Conservation (phyloP, 2,113 vertebrate genomes). For the Struthidea cinerea region DNA sequence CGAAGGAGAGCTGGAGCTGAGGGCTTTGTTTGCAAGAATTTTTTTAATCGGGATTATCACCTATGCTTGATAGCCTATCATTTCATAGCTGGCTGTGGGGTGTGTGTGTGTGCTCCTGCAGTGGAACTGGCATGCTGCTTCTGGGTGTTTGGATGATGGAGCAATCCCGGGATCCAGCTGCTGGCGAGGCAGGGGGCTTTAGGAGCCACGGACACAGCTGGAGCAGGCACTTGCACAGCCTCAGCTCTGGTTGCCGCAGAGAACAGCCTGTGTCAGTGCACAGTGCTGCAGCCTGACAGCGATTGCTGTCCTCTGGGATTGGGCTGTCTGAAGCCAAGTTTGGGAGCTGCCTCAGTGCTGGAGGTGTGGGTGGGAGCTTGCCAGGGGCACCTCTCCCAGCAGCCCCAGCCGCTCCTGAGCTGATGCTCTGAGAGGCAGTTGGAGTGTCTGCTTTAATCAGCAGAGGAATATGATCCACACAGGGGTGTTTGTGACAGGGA, state of each 20-base stretch:
- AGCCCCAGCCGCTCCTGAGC: neutral
- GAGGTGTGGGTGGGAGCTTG: neutral
- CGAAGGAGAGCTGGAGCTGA: neutral
- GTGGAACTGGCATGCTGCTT: neutral
- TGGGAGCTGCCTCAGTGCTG: neutral
- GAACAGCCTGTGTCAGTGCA: accelerated
- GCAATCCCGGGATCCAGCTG: neutral
- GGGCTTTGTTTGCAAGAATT: neutral
- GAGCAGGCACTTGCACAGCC: neutral
- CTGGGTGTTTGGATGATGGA: neutral
- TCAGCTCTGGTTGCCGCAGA: neutral
- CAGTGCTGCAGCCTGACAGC: accelerated
- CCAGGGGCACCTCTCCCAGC: neutral
- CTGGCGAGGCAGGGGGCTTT: neutral
- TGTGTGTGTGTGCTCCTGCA: neutral
- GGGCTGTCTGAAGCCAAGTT: neutral
- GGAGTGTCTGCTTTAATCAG: neutral
- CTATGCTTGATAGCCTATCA: neutral
- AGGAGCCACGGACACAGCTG: neutral
- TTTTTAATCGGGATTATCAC: neutral
- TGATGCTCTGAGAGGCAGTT: accelerated
- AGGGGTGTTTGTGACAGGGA: accelerated
- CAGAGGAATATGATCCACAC: neutral
- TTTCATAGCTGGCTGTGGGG: neutral
- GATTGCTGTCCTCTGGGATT: neutral